Conservation (phyloP, 2,113 vertebrate species). For the Toxotes chatareus region DNA sequence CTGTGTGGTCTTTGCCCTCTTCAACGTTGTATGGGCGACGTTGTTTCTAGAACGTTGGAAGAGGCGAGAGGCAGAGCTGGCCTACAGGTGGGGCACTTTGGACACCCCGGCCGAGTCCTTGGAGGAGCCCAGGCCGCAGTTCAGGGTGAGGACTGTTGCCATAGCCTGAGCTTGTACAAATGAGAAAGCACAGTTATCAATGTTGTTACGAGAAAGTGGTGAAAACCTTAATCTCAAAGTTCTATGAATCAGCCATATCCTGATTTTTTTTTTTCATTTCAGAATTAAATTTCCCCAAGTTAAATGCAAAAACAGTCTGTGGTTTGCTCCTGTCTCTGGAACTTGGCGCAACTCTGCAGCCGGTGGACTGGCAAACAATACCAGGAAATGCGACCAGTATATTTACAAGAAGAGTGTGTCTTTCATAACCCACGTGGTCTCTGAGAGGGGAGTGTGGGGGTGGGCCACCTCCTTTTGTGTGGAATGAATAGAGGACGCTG, state of each 20-base stretch:
- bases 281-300: background rate
- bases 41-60: slow-evolving; percentile 98
- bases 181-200: background rate
- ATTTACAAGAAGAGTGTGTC: slow-evolving; percentile 3
- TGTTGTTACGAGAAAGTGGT: background rate
- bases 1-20: slow-evolving; percentile 95
- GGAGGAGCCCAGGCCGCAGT: slow-evolving; percentile 96
- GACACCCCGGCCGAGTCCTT: slow-evolving; percentile 92
- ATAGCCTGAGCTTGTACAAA: background rate
- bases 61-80: slow-evolving; percentile 92
- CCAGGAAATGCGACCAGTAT: slow-evolving; percentile 35
- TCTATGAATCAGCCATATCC: background rate
- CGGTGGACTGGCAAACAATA: background rate
- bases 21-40: slow-evolving; percentile 97
- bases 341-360: background rate
- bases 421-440: background rate
- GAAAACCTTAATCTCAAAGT: background rate
- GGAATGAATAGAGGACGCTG: background rate
- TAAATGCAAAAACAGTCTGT: background rate
- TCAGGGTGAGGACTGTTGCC: slow-evolving; percentile 87
- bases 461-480: background rate
- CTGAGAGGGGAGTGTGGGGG: background rate
- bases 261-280: background rate
- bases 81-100: slow-evolving; percentile 96
- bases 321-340: background rate